phyloP scores from a whole-genome alignment of 2,888 invertebrate genomes.

The Scrobipalpa atriplicella region DNA sequence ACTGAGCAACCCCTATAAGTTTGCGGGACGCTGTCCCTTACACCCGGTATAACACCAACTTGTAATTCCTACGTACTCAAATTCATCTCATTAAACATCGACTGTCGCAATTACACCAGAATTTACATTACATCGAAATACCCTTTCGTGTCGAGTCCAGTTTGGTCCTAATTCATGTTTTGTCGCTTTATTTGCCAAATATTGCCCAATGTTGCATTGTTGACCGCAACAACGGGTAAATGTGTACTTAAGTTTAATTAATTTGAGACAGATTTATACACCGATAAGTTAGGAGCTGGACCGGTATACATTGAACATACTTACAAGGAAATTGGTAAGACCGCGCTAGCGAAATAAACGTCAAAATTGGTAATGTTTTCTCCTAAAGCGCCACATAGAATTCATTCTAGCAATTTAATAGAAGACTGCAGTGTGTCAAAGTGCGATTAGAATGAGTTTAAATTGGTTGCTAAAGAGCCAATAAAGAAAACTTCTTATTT shows the following conservation, averaged over 20 bases:
- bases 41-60: neutral
- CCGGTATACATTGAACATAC: neutral
- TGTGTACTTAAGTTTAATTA: constrained; percentile 22
- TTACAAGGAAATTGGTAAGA: neutral
- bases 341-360: neutral
- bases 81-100: constrained; percentile 8
- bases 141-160: neutral
- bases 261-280: constrained; percentile 7
- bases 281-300: neutral
- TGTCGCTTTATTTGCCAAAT: constrained; percentile 12
- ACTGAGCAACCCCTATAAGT: too few species aligned
- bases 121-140: neutral
- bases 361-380: neutral
- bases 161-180: constrained; percentile 4
- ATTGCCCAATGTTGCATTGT: neutral
- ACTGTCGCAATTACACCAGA: constrained; percentile 6
- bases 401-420: neutral
- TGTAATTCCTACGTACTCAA: neutral
- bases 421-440: neutral
- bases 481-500: too few species aligned
- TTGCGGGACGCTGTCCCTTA: too few species aligned
- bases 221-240: neutral
- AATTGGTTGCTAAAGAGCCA: too few species aligned
- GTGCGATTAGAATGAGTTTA: too few species aligned
- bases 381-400: neutral